Evolutionary conservation across 2,797 vertebrate genomes (phyloP), one percentile per base, ranked within the genome.

Genomic region (Thripadectes ignobilis): DNA sequence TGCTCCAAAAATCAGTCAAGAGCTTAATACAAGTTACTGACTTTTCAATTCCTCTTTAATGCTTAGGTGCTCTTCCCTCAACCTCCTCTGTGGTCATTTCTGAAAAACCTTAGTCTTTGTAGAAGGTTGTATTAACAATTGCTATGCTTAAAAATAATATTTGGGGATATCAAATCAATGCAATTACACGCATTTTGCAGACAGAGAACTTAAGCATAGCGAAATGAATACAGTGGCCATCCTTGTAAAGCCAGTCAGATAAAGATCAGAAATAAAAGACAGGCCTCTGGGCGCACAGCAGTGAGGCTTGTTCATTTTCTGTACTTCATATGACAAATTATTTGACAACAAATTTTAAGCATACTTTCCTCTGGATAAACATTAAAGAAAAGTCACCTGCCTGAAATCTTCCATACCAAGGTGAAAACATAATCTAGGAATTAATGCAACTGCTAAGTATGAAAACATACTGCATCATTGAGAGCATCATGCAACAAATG

Each of bases 141-240:
- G 3, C 22, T 81, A 21, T 38, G 15, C 12, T 76, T 73, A 76
- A 67, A 22, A 91, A 57, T 24, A 90, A 69, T 39, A 86, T 30
- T 67, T 72, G 58, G 14, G 24, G 36, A 61, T 61, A 77, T 61
- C 43, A 62, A 75, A 92, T 73, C n/a, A 71, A 22, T 34, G 36
- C 22, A 66, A 23, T 54, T 36, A 51, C 12, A 61, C 19, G 10
- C 20, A 48, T 75, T 93, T 80, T 78, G 24, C 41, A 49, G 17
- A 14, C 2, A 6, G 43, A 80, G 19, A 74, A 65, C 41, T 65
- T 29, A 38, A 82, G 24, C 30, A 63, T 21, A 74, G 48, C 72
- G 57, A 80, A 49, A 88, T n/a, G 1, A 77, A 68, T 29, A 16
- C 0, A 0, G 7, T 29, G 43, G 24, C 5, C 30, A 49, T 13